A percentile compares a stretch with the other conserved stretches of the same genome.
Conservation (phyloP, 2,113 vertebrate species). For the Neogobius melanostomus region DNA sequence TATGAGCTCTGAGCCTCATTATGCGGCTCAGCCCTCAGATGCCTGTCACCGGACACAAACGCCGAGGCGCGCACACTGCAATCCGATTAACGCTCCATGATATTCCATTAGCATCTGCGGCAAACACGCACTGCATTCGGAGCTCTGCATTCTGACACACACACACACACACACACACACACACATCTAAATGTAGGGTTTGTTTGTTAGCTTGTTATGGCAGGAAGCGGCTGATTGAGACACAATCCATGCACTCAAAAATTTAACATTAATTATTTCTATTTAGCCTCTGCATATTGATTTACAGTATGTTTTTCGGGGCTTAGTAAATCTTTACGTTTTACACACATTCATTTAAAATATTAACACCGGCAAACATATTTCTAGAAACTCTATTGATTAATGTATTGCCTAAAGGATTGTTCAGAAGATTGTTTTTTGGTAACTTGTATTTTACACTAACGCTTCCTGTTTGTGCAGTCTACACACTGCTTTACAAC, state of each 20-base stretch:
- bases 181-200: neutral
- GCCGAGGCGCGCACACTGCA: conserved; percentile 45
- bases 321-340: no score
- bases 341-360: no score
- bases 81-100: conserved; percentile 62
- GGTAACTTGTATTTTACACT: no score
- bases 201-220: neutral
- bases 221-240: neutral
- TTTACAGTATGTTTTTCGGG: no score
- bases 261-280: no score
- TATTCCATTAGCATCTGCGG: conserved; percentile 53
- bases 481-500: neutral
- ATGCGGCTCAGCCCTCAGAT: conserved; percentile 81
- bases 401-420: no score
- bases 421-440: no score
- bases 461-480: no score
- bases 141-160: neutral
- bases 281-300: no score
- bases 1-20: conserved; percentile 81
- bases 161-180: neutral
- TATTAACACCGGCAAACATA: no score
- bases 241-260: neutral
- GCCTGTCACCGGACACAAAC: conserved; percentile 66
- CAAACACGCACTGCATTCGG: conserved; percentile 7
- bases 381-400: no score